Base-by-base conservation (phyloP, 2,888 invertebrate genomes). In the Drosophila incognita region DNA sequence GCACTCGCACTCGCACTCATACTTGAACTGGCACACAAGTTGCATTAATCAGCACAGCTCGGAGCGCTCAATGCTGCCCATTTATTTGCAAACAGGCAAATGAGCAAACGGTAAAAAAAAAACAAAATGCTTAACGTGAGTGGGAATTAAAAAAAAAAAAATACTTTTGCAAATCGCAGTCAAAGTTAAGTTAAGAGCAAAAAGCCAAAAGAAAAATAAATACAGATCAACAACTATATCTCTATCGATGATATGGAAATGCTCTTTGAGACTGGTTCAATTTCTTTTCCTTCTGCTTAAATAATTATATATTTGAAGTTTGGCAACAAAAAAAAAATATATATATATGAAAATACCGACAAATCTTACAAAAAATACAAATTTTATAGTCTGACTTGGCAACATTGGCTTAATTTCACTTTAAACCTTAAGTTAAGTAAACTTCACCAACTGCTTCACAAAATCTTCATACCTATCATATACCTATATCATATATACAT, bases 21-120 rank as follows among this genome's bases (percentile, higher is more conserved):
- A 71, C 62, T 72, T 65, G 61, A 77, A 65, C 74, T 87, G 78
- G 75, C 76, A 78, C 75, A 81, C 74, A 75, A 80, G 77, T 74
- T 77, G 88, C 84, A 87, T 87, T 87, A 87, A 87, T 88, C 87
- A 87, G 80, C 80, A 66, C 68, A 66, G 61, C 56, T 38, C 36
- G 21, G 27, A 38, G 29, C 82, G 76, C 65, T 78, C 79, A 84
- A 76, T 78, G 84, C 76, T 86, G 86, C 78, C 87, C 87, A 87
- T 87, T 87, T 87, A 86, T 87, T 87, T 76, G 82, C 73, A 57
- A 76, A 76, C 77, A 76, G 81, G 81, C 82, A 86, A 83, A 85
- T 87, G 87, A 82, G 69, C 53, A 72, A 61, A 70, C 38, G 46
- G 52, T 65, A 71, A 68, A 57, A 35, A 35, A 40, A 48, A 73